Base-by-base conservation (phyloP, 37 sponge, comb jelly and placozoan genomes). In the Haliclona indistincta region DNA sequence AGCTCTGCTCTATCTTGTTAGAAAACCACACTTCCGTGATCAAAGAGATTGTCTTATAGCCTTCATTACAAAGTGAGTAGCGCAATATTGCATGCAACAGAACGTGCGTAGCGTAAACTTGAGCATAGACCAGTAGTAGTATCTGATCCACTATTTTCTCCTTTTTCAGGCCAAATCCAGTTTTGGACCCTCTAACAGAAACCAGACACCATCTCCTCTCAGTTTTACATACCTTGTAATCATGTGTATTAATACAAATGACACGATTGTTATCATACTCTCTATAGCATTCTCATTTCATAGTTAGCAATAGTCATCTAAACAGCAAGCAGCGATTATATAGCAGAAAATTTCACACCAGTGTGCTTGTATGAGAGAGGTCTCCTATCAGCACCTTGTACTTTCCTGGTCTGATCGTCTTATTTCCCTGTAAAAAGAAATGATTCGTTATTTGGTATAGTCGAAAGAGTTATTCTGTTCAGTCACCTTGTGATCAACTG, bases 1-100 rank as follows among this genome's bases (percentile, higher is more conserved):
- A 26, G 82, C 77, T 4, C 79, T 91, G 58, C 26, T 6, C 13
- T 63, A 88, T 38, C 6, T 82, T 7, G 64, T 56, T 4, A 44
- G 25, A 32, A 73, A 84, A 44, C 15, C 62, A 40, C 84, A 88
- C 43, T 84, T 87, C 55, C 41, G 60, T 44, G 1, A 23, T 6
- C 62, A 54, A 2, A 43, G 33, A 19, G 77, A 80, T 42, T 71
- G 56, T 28, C 71, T 93, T 25, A 88, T 81, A 22, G 63, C 78
- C 4, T 88, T 93, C 73, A 28, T 93, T 19, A 67, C 42, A 29
- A 93, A 88, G 93, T 93, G 38, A 83, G 84, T 63, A 19, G 32
- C 8, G 26, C 62, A 60, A 60, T 29, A 19, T 49, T 49, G 52
- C 52, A 11, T 19, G 17, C 52, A 49, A 49, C 17, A 49, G 52